A percentile compares a stretch with the other conserved stretches of the same genome.
These are phyloP conservation scores for Ispidina picta DNA, from an alignment of 2,797 vertebrate species.

Conservation along the genomic window DNA sequence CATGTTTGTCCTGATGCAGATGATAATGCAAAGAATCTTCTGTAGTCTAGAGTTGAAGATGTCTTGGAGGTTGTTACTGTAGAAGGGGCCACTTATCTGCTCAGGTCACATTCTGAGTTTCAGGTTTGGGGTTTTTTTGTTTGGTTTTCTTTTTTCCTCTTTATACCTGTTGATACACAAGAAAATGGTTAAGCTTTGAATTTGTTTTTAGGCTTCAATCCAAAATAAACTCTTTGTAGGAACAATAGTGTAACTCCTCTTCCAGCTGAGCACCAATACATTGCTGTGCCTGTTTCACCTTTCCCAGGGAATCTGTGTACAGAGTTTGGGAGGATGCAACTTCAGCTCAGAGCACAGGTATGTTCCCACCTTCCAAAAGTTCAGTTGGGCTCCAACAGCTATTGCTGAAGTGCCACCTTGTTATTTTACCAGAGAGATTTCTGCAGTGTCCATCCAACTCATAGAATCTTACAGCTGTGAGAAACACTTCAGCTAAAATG, in stretches of 20 bases:
- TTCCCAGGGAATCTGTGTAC: neutral
- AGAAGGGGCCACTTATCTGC: neutral
- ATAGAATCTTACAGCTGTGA: neutral
- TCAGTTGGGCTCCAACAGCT: neutral
- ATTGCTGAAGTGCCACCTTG: neutral
- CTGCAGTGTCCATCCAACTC: neutral
- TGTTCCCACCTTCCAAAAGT: neutral
- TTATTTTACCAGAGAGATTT: neutral
- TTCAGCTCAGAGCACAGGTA: neutral
- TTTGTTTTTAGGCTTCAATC: neutral
- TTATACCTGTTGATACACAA: neutral
- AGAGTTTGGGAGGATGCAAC: neutral
- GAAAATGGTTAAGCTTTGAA: neutral
- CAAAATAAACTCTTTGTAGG: neutral
- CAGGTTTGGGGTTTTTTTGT: too few species aligned
- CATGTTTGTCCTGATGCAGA: neutral
- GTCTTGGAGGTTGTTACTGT: neutral
- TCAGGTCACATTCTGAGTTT: rapidly evolving
- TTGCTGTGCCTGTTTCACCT: neutral
- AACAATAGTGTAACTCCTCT: neutral
- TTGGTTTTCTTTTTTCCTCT: neutral
- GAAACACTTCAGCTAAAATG: neutral
- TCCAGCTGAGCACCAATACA: neutral
- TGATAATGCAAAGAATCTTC: neutral
- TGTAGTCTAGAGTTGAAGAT: neutral